A percentile compares a stretch with the other conserved stretches of the same genome.
Conservation (phyloP, 2,888 invertebrate genomes). For the Metalampra italica region DNA sequence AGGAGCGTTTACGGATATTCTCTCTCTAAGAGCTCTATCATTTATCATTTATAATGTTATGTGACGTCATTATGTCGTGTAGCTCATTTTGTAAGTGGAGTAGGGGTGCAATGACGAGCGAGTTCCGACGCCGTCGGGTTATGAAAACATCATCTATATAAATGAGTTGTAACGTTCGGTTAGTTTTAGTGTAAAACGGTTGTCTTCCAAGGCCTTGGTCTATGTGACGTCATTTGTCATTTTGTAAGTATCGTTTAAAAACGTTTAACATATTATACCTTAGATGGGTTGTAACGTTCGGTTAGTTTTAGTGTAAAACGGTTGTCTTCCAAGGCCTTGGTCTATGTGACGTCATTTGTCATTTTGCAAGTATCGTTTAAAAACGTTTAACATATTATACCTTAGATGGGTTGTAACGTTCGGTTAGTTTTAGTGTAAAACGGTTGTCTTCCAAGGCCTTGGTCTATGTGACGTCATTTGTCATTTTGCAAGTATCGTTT, state of each 20-base stretch:
- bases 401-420: not conserved
- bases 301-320: not conserved
- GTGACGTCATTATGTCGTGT: constrained; percentile 36
- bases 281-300: not conserved
- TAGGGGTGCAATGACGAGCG: constrained; percentile 8
- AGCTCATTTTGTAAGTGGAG: constrained; percentile 35
- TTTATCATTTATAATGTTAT: constrained; percentile 35
- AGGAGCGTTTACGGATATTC: not conserved
- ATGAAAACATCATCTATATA: constrained; percentile 7
- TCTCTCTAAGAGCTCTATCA: constrained; percentile 14
- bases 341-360: constrained; percentile 35
- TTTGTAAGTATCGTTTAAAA: constrained; percentile 24
- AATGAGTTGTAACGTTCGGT: not conserved
- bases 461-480: constrained; percentile 33
- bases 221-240: constrained; percentile 35
- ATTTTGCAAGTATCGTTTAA: constrained; percentile 27
- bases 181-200: not conserved
- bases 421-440: not conserved
- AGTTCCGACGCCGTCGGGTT: constrained; percentile 12
- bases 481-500: constrained; percentile 30
- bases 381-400: constrained; percentile 6
- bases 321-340: too few relatives aligned
- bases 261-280: constrained; percentile 6
- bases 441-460: too few relatives aligned
- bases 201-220: too few relatives aligned